Conservation (phyloP, 2,888 invertebrate species). For the Sipunculus nudus region DNA sequence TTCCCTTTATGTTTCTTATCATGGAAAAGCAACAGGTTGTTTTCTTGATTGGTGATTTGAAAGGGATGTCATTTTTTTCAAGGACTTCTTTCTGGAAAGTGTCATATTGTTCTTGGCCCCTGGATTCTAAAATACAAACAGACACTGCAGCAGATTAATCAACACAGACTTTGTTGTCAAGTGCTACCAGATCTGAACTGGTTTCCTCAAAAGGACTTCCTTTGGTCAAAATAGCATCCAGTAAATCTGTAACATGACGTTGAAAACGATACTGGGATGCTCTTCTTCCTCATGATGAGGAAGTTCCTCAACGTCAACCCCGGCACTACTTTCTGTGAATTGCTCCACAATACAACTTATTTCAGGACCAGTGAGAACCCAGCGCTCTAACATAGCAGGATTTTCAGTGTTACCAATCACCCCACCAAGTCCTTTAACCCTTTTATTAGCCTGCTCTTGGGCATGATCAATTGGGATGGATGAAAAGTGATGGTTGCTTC, state of each 20-base stretch:
- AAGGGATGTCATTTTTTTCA: constrained; percentile 13
- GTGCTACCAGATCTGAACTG: background rate
- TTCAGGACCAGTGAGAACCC: constrained; percentile 10
- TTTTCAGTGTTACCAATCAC: constrained; percentile 17
- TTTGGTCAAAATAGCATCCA: constrained; percentile 17
- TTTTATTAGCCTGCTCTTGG: constrained; percentile 25
- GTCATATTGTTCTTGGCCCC: background rate
- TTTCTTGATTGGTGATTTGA: constrained; percentile 17
- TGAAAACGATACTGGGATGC: constrained; percentile 20
- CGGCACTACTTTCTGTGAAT: constrained; percentile 15
- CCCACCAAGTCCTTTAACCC: constrained; percentile 23
- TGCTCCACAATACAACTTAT: constrained; percentile 8
- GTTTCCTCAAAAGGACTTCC: background rate
- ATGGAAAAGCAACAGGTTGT: constrained; percentile 15
- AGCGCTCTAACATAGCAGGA: constrained; percentile 13
- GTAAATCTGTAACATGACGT: constrained; percentile 15
- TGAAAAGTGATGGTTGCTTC: constrained; percentile 19
- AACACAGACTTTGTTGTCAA: background rate
- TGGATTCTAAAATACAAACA: background rate
- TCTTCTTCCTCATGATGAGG: constrained; percentile 21
- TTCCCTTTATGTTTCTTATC: constrained; percentile 8
- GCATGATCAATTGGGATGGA: constrained; percentile 23
- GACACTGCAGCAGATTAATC: background rate
- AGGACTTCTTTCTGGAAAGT: constrained; percentile 8
- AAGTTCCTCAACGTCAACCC: constrained; percentile 8